Evolutionary conservation across 1,140 invertebrate genomes (phyloP).

Genomic region (Trichogramma pretiosum): DNA sequence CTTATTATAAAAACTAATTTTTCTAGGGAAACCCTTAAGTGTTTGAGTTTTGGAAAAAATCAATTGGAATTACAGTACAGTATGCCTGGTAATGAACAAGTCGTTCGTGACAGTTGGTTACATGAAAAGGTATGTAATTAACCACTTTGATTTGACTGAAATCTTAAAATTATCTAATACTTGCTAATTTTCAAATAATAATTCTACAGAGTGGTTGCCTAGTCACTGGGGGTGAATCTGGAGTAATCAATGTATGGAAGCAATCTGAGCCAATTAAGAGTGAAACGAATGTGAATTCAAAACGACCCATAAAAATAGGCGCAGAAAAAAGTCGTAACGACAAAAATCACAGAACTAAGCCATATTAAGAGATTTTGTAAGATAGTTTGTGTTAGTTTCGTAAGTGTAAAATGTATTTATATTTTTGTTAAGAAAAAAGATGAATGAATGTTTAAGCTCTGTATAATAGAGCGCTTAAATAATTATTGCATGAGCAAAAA

Average conservation of each 20-base stretch:
- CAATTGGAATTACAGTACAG: conserved; percentile 47
- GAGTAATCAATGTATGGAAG: conserved; percentile 56
- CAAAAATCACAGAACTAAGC: conserved; percentile 33
- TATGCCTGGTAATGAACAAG: conserved; percentile 56
- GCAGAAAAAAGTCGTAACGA: conserved; percentile 30
- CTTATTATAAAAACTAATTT: conserved; percentile 12
- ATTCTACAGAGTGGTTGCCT: conserved; percentile 47
- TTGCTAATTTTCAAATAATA: conserved; percentile 17
- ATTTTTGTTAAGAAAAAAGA: too few relatives aligned
- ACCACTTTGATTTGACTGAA: background rate
- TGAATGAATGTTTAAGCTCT: too few relatives aligned
- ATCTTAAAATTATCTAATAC: too few relatives aligned
- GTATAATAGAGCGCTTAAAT: too few relatives aligned
- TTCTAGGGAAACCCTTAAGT: conserved; percentile 48
- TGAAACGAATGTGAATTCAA: conserved; percentile 19
- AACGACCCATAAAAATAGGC: conserved; percentile 29
- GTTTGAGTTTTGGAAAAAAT: conserved; percentile 46
- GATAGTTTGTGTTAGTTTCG: background rate
- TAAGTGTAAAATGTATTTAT: too few relatives aligned
- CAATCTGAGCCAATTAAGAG: conserved; percentile 21
- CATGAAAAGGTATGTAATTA: conserved; percentile 51
- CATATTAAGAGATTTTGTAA: conserved; percentile 29
- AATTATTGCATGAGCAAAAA: too few relatives aligned
- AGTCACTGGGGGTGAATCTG: conserved; percentile 58
- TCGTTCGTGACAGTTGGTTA: conserved; percentile 55